A percentile compares a stretch with the other conserved stretches of the same genome.
These are phyloP conservation scores for Sphaeramia orbicularis DNA, from an alignment of 2,797 vertebrate species.

Conservation along the genomic window DNA sequence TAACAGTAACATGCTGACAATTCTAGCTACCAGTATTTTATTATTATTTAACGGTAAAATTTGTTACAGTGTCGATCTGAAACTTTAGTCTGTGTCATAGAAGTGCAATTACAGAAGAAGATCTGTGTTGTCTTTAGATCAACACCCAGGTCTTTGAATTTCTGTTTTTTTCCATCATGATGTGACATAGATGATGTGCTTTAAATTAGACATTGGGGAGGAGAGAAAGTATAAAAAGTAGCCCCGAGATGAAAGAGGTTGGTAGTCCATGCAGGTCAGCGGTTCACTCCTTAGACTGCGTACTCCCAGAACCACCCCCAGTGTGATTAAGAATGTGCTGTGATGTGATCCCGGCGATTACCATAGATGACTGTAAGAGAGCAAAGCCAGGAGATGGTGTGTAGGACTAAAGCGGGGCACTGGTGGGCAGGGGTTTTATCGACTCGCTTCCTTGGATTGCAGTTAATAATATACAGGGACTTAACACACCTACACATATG, in stretches of 20 bases:
- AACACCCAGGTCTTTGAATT: slow-evolving; percentile 20
- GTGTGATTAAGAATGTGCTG: slow-evolving; percentile 80
- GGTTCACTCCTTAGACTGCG: slow-evolving; percentile 58
- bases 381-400: slow-evolving; percentile 65
- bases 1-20: too few species aligned
- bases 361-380: slow-evolving; percentile 66
- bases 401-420: slow-evolving; percentile 77
- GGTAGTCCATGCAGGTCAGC: slow-evolving; percentile 57
- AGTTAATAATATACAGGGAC: slow-evolving; percentile 81
- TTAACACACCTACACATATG: slow-evolving; percentile 74
- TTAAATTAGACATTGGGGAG: slow-evolving; percentile 48
- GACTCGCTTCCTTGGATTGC: slow-evolving; percentile 74
- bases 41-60: too few species aligned
- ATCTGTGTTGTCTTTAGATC: slow-evolving; percentile 20
- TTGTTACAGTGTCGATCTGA: too few species aligned
- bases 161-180: neutral
- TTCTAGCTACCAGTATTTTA: too few species aligned
- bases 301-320: slow-evolving; percentile 67
- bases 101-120: slow-evolving; percentile 10
- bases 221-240: slow-evolving; percentile 53
- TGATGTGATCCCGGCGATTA: slow-evolving; percentile 79
- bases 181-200: slow-evolving; percentile 28
- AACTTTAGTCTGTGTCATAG: neutral
- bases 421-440: slow-evolving; percentile 79
- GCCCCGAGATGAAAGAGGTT: slow-evolving; percentile 64